Evolutionary conservation across 2,113 vertebrate species (phyloP).

Genomic region (Glaucidium brasilianum): DNA sequence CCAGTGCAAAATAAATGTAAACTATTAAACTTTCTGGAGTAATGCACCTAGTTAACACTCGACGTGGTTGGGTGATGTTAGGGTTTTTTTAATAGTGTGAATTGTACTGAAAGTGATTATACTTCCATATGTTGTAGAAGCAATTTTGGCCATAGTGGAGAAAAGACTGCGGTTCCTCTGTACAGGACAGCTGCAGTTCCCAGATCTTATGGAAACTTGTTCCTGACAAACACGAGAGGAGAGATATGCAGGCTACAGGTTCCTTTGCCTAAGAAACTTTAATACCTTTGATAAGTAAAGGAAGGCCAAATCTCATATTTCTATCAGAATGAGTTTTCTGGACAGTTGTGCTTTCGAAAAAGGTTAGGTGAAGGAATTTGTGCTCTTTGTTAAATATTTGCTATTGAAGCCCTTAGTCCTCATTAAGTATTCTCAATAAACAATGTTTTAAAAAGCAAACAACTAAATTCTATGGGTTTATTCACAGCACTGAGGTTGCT

Average conservation of each 20-base stretch:
- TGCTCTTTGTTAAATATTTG: slow-evolving; percentile 54
- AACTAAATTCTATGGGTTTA: slow-evolving; percentile 41
- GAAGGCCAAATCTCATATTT: not conserved
- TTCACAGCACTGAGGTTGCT: not conserved
- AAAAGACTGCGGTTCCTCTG: not conserved
- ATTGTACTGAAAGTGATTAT: not conserved
- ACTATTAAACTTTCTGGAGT: not conserved
- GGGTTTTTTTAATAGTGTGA: not conserved
- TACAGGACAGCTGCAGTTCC: not conserved
- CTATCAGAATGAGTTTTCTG: not conserved
- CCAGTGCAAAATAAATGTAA: not conserved
- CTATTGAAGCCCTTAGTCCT: slow-evolving; percentile 19
- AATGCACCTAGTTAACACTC: not conserved
- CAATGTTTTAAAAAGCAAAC: slow-evolving; percentile 50
- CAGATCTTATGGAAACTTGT: not conserved
- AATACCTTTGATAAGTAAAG: not conserved
- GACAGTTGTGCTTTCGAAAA: not conserved
- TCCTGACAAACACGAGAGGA: not conserved
- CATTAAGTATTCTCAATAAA: slow-evolving; percentile 51
- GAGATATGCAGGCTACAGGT: not conserved
- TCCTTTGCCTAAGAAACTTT: not conserved
- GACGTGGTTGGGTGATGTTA: not conserved
- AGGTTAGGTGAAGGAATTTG: not conserved
- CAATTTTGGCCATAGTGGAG: not conserved
- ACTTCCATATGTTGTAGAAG: not conserved